These are phyloP conservation scores for Manacus vitellinus DNA, from an alignment of 2,113 vertebrate species.

Conservation along the genomic window DNA sequence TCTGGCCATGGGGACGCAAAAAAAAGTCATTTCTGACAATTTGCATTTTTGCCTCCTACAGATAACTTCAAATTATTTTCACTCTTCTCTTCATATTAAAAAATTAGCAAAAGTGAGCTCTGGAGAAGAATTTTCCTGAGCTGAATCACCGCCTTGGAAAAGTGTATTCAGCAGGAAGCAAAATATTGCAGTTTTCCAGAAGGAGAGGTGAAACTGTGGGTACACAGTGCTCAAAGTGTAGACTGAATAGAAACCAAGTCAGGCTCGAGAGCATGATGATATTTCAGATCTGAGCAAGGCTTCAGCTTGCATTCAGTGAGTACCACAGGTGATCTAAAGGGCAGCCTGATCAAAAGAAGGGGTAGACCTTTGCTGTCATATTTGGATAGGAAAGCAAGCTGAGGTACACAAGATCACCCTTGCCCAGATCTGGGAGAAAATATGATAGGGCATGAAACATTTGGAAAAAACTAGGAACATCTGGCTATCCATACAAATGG, in stretches of 20 bases:
- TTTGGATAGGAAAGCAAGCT: neutral
- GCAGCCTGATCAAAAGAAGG: neutral
- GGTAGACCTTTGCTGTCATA: neutral
- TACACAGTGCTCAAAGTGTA: neutral
- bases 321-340: neutral
- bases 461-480: neutral
- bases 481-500: neutral
- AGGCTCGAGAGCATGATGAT: neutral
- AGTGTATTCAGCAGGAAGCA: neutral
- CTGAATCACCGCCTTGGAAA: neutral
- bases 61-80: neutral
- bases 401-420: neutral
- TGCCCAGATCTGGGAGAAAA: neutral
- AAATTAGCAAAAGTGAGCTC: neutral
- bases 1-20: neutral
- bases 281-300: neutral
- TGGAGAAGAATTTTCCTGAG: neutral
- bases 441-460: neutral
- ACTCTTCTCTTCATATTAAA: neutral
- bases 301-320: neutral
- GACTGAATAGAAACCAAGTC: neutral
- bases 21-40: neutral
- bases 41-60: neutral
- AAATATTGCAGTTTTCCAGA: neutral
- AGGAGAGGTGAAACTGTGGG: neutral